A percentile compares a stretch with the other conserved stretches of the same genome.
phyloP scores from a whole-genome alignment of 2,797 vertebrate genomes.

The Rhinichthys osculus region DNA sequence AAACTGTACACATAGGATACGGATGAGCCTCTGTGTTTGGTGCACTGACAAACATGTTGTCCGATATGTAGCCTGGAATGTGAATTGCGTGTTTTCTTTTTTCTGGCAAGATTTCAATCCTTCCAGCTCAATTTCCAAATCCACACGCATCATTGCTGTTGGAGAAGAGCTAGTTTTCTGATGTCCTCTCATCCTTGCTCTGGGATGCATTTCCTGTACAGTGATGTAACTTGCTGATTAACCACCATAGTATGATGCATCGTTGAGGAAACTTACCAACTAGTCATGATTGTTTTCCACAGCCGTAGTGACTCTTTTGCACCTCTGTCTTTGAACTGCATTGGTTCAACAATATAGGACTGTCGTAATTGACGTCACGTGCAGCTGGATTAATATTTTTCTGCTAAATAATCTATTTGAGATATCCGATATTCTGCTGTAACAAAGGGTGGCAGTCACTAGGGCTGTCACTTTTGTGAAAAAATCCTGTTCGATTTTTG shows the following conservation, averaged over 20 bases:
- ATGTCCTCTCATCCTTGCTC: not conserved
- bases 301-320: not conserved
- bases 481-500: too few relatives aligned
- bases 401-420: not conserved
- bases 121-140: slow-evolving; percentile 31
- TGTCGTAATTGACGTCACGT: not conserved
- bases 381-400: not conserved
- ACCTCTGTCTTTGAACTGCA: not conserved
- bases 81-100: not conserved
- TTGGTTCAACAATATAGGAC: not conserved
- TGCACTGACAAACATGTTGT: slow-evolving; percentile 27
- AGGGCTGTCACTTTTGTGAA: too few relatives aligned
- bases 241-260: not conserved
- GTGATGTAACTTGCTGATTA: not conserved
- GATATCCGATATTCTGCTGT: not conserved
- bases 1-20: not conserved
- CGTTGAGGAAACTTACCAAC: not conserved
- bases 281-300: not conserved
- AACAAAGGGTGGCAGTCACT: not conserved
- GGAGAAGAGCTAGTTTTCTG: not conserved
- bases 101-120: slow-evolving; percentile 33
- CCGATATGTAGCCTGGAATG: slow-evolving; percentile 2
- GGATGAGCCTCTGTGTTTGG: slow-evolving; percentile 16
- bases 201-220: not conserved
- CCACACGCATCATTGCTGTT: slow-evolving; percentile 24